Evolutionary conservation across 2,888 invertebrate genomes (phyloP), one percentile per base, ranked within the genome.

Genomic region (Lithodes maja): DNA sequence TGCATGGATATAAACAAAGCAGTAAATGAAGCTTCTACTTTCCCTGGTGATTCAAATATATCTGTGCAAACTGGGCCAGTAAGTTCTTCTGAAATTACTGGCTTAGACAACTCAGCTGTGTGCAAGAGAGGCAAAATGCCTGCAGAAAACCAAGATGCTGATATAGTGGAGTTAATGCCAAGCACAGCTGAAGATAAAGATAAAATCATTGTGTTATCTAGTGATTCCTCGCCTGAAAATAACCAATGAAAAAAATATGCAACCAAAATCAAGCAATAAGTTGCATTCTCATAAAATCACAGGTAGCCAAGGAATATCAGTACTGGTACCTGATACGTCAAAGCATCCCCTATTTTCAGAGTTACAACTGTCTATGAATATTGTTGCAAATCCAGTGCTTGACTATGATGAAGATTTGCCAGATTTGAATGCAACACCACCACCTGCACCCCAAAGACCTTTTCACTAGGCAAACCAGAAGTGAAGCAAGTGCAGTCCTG

Each of bases 191-290:
- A 79, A 7, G 12, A 50, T 1, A 12, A 61, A n/a, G 75, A 17
- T 15, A n/a, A 77, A 9, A 50, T 79, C 17, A 71, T 85, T 69
- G 79, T 79, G 52, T 17, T 85, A 15, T 85, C 85, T 53, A 85
- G 85, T 33, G 85, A 85, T 49, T 85, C 85, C 69, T 85, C 85
- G 9, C 79, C 79, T 33, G 85, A 85, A 85, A 79, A 7, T 53
- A 69, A 2, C 12, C 17, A 33, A 53, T 49, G 52, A 74, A n/a
- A 52, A 12, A 69, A 74, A 74, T n/a, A 7, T 2, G 5, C 15
- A 3, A 12, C 68, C 15, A 12, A 33, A 49, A 50, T 12, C 33
- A 17, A n/a, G 17, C 2, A 54, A 17, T n/a, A 54, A 15, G 54
- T 9, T 9, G 17, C 3, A 55, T 7, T 55, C 80, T 55, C 54